phyloP scores from a whole-genome alignment of 2,113 vertebrate genomes.

The Apus apus region DNA sequence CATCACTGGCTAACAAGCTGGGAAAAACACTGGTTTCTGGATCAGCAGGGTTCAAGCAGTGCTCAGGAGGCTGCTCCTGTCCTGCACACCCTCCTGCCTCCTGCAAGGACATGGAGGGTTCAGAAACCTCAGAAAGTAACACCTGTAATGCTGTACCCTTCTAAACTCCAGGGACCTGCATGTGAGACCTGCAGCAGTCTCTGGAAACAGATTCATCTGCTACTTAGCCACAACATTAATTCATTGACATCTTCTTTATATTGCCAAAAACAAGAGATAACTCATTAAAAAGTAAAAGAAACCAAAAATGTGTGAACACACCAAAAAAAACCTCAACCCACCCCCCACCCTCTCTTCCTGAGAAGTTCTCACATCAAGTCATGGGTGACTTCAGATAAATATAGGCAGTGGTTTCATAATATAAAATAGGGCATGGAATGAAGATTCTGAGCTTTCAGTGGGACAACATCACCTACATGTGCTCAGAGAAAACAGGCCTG shows the following conservation, averaged over 20 bases:
- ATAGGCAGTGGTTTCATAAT: not conserved
- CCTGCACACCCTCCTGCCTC: too few species aligned
- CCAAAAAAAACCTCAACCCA: not conserved
- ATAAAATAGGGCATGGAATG: not conserved
- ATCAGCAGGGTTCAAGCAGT: rapidly evolving
- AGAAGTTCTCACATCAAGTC: not conserved
- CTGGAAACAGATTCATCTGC: not conserved
- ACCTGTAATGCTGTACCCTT: rapidly evolving
- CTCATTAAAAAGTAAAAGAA: not conserved
- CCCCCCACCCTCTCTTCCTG: too few species aligned
- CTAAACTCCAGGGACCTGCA: not conserved
- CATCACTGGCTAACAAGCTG: not conserved
- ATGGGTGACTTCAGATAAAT: not conserved
- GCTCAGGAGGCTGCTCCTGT: not conserved
- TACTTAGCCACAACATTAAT: not conserved
- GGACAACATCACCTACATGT: not conserved
- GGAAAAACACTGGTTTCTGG: not conserved
- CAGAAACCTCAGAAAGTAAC: not conserved
- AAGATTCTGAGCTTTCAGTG: not conserved
- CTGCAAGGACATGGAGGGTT: too few species aligned
- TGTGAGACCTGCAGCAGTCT: not conserved
- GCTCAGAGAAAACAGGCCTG: not conserved
- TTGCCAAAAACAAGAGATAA: rapidly evolving
- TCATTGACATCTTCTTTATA: not conserved
- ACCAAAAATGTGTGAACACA: not conserved